phyloP scores from a whole-genome alignment of 2,797 vertebrate species.

The Trachops cirrhosus region DNA sequence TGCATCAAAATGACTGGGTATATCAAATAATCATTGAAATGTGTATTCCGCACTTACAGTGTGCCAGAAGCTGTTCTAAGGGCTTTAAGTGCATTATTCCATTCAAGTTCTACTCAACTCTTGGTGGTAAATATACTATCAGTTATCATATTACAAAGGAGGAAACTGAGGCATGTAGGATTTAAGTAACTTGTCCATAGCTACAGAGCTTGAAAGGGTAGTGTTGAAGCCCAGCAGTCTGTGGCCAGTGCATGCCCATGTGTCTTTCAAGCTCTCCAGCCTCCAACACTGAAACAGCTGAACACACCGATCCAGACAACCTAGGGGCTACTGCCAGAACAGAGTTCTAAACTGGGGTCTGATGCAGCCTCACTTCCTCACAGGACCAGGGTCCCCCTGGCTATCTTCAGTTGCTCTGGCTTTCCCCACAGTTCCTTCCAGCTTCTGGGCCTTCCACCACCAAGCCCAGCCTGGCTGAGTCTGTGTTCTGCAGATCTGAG shows the following conservation, averaged over 20 bases:
- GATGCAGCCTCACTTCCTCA: background rate
- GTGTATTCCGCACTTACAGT: background rate
- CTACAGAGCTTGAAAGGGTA: background rate
- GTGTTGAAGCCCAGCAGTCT: background rate
- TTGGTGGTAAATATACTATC: background rate
- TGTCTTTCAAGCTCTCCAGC: background rate
- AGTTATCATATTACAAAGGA: background rate
- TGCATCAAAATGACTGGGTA: background rate
- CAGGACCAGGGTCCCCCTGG: background rate
- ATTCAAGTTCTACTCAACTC: background rate
- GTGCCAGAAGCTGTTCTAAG: background rate
- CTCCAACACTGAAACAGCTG: background rate
- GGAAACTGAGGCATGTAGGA: background rate
- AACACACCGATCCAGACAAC: background rate
- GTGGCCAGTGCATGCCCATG: background rate
- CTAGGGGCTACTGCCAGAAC: background rate
- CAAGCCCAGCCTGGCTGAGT: background rate
- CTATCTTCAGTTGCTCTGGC: background rate
- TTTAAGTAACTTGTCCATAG: background rate
- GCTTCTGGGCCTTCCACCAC: background rate
- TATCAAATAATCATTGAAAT: background rate
- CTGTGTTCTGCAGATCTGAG: background rate
- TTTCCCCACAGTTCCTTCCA: background rate
- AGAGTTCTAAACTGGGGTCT: background rate
- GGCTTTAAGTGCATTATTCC: background rate